phyloP scores from a whole-genome alignment of 2,888 invertebrate genomes.

The Megalurothrips usitatus region DNA sequence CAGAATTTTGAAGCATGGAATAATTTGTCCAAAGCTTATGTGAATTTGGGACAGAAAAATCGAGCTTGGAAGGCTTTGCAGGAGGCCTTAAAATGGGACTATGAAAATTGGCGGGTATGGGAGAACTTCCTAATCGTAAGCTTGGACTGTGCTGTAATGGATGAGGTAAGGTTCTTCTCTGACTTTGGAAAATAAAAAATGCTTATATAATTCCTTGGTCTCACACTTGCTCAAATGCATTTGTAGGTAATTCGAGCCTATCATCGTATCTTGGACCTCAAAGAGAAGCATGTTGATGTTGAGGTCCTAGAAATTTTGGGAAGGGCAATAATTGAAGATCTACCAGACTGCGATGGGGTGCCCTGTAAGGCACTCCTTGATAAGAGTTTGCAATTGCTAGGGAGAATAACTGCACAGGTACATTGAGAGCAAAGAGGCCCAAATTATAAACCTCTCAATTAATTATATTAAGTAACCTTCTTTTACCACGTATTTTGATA shows the following conservation, averaged over 20 bases:
- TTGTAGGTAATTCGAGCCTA: conserved; percentile 67
- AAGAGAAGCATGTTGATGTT: conserved; percentile 69
- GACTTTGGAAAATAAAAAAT: not conserved
- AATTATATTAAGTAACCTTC: not conserved
- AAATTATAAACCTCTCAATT: not conserved
- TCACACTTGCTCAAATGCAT: conserved; percentile 29
- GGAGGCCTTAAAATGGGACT: conserved; percentile 88
- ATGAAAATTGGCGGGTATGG: conserved; percentile 93
- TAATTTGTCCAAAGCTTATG: conserved; percentile 90
- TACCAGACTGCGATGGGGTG: conserved; percentile 54
- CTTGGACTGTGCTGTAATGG: conserved; percentile 78
- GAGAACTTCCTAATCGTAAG: conserved; percentile 88
- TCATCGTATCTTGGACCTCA: conserved; percentile 80
- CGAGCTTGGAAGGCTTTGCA: conserved; percentile 79
- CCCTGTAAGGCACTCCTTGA: conserved; percentile 53
- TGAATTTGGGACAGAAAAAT: conserved; percentile 77
- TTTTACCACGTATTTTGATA: conserved; percentile 37
- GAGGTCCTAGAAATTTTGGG: conserved; percentile 70
- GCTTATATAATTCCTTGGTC: not conserved
- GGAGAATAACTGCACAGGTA: conserved; percentile 61
- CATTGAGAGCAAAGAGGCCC: not conserved
- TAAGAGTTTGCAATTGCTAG: conserved; percentile 64
- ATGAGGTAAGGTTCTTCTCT: conserved; percentile 54
- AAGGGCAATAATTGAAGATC: conserved; percentile 61
- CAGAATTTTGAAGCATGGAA: conserved; percentile 96